Evolutionary conservation across 2,888 invertebrate species (phyloP).

Genomic region (Saturnia japonica): DNA sequence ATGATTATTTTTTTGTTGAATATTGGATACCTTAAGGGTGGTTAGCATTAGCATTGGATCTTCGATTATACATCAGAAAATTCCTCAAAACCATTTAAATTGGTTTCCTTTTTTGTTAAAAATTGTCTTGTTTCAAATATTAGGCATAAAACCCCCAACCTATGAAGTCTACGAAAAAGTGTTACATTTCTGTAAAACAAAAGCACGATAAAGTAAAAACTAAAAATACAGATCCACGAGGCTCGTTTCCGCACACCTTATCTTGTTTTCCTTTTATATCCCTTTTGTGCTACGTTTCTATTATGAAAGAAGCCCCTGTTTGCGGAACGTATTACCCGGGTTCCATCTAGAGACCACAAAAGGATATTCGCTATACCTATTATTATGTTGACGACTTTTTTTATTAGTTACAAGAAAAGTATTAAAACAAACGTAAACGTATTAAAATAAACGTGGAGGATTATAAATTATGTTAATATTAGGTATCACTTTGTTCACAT

Average conservation of each 20-base stretch:
- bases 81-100: no score
- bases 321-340: constrained; percentile 50
- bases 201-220: background rate
- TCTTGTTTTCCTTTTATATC: constrained; percentile 48
- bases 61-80: no score
- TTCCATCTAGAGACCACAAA: constrained; percentile 47
- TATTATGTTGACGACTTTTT: constrained; percentile 15
- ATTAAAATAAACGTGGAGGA: background rate
- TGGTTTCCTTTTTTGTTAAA: no score
- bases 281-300: constrained; percentile 48
- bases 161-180: background rate
- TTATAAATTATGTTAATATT: background rate
- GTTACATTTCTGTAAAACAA: background rate
- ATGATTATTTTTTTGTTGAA: no score
- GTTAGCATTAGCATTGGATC: no score
- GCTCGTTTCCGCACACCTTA: constrained; percentile 23
- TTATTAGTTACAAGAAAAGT: constrained; percentile 1
- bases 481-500: no score
- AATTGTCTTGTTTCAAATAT: no score
- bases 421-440: background rate
- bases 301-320: constrained; percentile 53
- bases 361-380: constrained; percentile 37
- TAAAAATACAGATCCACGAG: background rate
- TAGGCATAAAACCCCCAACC: background rate
- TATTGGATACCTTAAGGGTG: no score